A percentile compares a stretch with the other conserved stretches of the same genome.
phyloP scores from a whole-genome alignment of 2,888 invertebrate genomes.

The Cryptus armator region DNA sequence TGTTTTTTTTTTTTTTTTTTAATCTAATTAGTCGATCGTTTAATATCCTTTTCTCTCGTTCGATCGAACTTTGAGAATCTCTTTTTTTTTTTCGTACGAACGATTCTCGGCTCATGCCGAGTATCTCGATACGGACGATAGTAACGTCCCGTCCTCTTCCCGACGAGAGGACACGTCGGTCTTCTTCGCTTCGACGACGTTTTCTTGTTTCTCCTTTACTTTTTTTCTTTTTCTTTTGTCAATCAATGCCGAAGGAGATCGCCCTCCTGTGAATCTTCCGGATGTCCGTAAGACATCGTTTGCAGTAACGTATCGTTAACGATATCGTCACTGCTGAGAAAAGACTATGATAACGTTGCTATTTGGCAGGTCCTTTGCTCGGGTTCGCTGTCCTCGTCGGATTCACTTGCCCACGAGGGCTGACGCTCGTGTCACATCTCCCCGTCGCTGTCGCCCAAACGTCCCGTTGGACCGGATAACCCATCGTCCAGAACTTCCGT shows the following conservation, averaged over 20 bases:
- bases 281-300: constrained; percentile 63
- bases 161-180: constrained; percentile 1
- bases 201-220: constrained; percentile 10
- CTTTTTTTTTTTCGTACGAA: constrained; percentile 15
- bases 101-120: not conserved
- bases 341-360: constrained; percentile 79
- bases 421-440: constrained; percentile 82
- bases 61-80: not conserved
- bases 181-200: not conserved
- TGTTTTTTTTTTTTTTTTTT: constrained; percentile 25
- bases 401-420: constrained; percentile 82
- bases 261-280: constrained; percentile 59
- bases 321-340: constrained; percentile 66
- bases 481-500: constrained; percentile 81
- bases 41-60: not conserved
- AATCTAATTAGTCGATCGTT: not conserved
- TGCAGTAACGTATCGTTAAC: constrained; percentile 66
- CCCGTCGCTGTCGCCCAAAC: constrained; percentile 77
- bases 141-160: not conserved
- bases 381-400: constrained; percentile 82
- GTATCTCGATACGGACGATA: constrained; percentile 1
- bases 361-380: constrained; percentile 82
- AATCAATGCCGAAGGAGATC: constrained; percentile 61
- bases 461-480: constrained; percentile 77
- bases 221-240: constrained; percentile 26